Base-by-base conservation (phyloP, 2,113 vertebrate genomes). In the Rhynchomys soricoides region DNA sequence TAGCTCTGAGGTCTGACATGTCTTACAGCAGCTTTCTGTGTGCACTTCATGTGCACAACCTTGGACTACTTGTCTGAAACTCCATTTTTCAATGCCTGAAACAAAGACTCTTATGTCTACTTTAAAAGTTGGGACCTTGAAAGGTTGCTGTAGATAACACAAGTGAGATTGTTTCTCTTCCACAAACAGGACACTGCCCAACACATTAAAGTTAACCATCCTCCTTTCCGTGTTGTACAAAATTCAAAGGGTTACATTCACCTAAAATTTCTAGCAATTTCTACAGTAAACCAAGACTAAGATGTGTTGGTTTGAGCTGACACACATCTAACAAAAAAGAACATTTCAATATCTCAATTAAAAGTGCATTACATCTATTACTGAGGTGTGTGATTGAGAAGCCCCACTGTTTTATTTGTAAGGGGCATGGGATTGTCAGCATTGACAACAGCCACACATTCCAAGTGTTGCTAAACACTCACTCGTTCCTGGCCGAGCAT, bases 401-500 rank as follows among this genome's bases (percentile, higher is more conserved):
- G n/a, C 5, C n/a, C 29, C 5, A 6, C 0, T 0, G 0, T 17
- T 70, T 15, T 16, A 0, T 17, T 34, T 34, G 43, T 8, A 0
- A 31, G 85, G 40, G 40, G 88, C 3, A 1, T 0, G 0, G 12
- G 13, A 5, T 0, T n/a, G 50, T n/a, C 43, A 0, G 43, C 29
- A 17, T 0, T 6, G 19, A 10, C 5, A 66, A 40, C 68, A 45
- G 24, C 78, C 77, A 85, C 73, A 26, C 3, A 3, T 59, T 34
- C 19, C 8, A 43, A 43, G 74, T 1, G 74, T 0, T 6, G 55
- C 64, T 40, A 26, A 40, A 59, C 31, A 98, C 99, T 99, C 98
- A 99, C 99, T 99, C 96, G 99, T 99, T 99, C 99, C 99, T 71
- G 99, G 99, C 95, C 99, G 99, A 96, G 99, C 99, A 50, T 99